Evolutionary conservation across 2,797 vertebrate genomes (phyloP), one percentile per base, ranked within the genome.

Genomic region (Diglossa cyanea): DNA sequence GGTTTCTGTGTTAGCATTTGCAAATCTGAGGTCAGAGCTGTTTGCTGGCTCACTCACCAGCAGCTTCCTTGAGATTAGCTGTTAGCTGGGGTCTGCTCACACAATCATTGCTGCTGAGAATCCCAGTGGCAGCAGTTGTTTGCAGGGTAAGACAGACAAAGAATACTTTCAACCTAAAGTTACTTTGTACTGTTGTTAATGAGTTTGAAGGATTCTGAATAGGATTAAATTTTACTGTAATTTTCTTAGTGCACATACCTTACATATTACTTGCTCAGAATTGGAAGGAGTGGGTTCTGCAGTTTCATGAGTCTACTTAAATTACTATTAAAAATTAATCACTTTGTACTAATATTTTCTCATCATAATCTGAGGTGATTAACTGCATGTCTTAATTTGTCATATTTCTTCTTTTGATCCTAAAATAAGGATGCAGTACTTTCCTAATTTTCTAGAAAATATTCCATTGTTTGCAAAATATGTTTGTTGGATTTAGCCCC

Each of bases 311-410:
- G 55, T 91, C 74, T 91, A 35, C 67, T 80, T 94, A 94, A 91
- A 90, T 88, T 94, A 77, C 70, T 57, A 50, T 95, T 96, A 92
- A 95, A 96, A 95, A 74, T 88, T 94, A 96, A 93, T 95, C 74
- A 91, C 70, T 72, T 90, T 48, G 21, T 54, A 48, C 39, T 77
- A 78, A 60, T 84, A 78, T 78, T 90, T 78, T 72, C 31, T 84
- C 45, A 78, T 66, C 39, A 28, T 84, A 72, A 66, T 84, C 37
- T 62, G 62, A 89, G 60, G 70, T 74, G 48, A 54, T 88, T 95
- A 94, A 62, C 78, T 50, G 55, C 63, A 66, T 6, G 8, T 93
- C 40, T 72, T 55, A 66, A 72, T 97, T 97, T 97, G 61, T 97
- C 61, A 37, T 79, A 74, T 93, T 84, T 87, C 76, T 91, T 70